Evolutionary conservation across 1,140 invertebrate species (phyloP), one percentile per base, ranked within the genome.

Genomic region (Pygmarrhopalites habei): DNA sequence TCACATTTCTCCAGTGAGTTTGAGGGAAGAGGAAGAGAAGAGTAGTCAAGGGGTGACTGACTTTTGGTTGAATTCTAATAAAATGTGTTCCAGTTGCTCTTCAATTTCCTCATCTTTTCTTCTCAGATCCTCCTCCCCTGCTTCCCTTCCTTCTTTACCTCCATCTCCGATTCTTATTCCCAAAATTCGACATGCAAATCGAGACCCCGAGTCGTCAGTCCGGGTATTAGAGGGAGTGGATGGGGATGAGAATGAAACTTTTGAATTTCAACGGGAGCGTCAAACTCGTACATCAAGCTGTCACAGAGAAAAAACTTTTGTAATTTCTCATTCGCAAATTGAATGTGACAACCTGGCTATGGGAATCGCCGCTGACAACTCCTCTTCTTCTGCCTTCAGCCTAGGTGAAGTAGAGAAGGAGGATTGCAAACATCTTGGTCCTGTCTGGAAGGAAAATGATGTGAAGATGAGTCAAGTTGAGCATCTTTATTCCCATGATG

Each of bases 271-370:
- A 39, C 59, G 25, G 29, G 23, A 35, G 7, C 43, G 17, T 25
- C 58, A 49, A 25, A 60, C 46, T 1, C 49, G 14, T 52, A 26
- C 49, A 52, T 52, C 49, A 52, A 52, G 49, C 49, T 52, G 49
- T 52, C 49, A 52, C 17, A 23, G 35, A 4, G 56, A 44, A 58
- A 58, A 46, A 44, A 58, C 56, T 58, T 58, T 46, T 5, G 41
- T 21, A 23, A 58, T 58, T 41, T 52, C 60, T 52, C 49, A 61
- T 29, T 61, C 60, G 15, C 49, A 61, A 61, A 61, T 61, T 61
- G 60, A 61, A 61, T 61, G 47, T 61, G 60, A 61, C 60, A 61
- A 55, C 44, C 46, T 29, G 47, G 58, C 17, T 19, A 60, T 12
- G 29, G 44, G 46, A 32, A 30, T 23, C 1, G n/a, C 32, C 44